Evolutionary conservation across 2,888 invertebrate species (phyloP).

Genomic region (Laspeyria flexula): DNA sequence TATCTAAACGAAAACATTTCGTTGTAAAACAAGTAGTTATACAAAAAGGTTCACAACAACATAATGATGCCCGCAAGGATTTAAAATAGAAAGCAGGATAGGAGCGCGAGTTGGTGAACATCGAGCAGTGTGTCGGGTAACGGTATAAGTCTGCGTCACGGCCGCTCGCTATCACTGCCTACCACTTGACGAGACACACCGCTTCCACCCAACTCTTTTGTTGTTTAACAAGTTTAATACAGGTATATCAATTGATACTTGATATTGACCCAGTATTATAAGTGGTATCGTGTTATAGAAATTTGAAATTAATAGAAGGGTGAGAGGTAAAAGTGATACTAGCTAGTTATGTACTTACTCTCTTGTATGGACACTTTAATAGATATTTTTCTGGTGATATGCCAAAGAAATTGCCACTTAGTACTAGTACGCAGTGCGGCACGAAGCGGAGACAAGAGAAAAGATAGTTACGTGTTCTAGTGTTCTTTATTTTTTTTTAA

Average conservation of each 20-base stretch:
- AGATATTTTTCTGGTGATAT: too few relatives aligned
- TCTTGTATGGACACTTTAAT: too few relatives aligned
- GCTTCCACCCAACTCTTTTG: conserved; percentile 4
- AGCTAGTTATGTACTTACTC: too few relatives aligned
- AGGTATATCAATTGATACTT: not conserved
- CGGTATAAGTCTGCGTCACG: conserved; percentile 64
- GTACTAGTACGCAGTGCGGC: too few relatives aligned
- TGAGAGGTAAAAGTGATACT: too few relatives aligned
- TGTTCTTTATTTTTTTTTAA: too few relatives aligned
- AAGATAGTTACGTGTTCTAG: too few relatives aligned
- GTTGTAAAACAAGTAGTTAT: too few relatives aligned
- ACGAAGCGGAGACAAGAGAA: too few relatives aligned
- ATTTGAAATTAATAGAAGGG: too few relatives aligned
- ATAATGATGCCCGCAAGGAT: conserved; percentile 50
- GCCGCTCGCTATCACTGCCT: conserved; percentile 9
- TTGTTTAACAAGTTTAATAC: not conserved
- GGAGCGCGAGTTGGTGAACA: conserved; percentile 33
- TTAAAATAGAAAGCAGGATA: conserved; percentile 64
- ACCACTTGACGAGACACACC: conserved; percentile 5
- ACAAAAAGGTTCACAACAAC: conserved; percentile 14
- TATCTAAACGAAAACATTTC: too few relatives aligned
- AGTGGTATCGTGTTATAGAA: not conserved
- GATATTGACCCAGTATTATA: not conserved
- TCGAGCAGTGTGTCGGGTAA: conserved; percentile 74
- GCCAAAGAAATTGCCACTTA: too few relatives aligned